A percentile compares a stretch with the other conserved stretches of the same genome.
These are phyloP conservation scores for Sminthurides aquaticus DNA, from an alignment of 2,888 invertebrate genomes.

Conservation along the genomic window DNA sequence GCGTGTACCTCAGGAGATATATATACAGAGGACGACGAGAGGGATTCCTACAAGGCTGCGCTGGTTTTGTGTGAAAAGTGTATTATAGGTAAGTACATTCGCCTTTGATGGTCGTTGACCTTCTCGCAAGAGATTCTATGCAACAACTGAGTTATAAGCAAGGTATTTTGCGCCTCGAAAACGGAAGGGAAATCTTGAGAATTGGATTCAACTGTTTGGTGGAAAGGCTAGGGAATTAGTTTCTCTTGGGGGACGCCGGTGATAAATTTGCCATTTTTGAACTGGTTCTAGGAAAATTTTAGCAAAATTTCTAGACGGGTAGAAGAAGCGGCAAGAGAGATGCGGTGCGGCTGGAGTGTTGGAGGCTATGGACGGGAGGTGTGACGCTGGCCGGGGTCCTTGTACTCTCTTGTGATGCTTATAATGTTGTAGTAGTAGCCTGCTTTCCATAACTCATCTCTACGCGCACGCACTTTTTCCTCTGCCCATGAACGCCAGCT, in stretches of 20 bases:
- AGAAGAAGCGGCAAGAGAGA: neutral
- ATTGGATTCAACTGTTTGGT: neutral
- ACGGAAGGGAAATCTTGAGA: neutral
- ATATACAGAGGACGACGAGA: neutral
- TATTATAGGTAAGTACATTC: constrained; percentile 40
- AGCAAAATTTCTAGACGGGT: neutral
- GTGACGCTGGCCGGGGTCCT: neutral
- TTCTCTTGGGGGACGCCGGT: constrained; percentile 20
- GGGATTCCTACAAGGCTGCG: neutral
- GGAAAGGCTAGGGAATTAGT: constrained; percentile 12
- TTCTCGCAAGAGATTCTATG: constrained; percentile 23
- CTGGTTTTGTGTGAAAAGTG: neutral
- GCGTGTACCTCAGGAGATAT: neutral
- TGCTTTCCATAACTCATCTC: neutral
- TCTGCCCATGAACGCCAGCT: neutral
- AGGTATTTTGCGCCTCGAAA: constrained; percentile 10
- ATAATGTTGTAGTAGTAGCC: neutral
- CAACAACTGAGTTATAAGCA: constrained; percentile 1
- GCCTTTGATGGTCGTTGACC: constrained; percentile 44
- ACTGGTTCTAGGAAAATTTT: neutral
- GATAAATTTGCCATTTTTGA: constrained; percentile 3
- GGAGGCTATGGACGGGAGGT: neutral
- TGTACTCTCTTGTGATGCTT: neutral
- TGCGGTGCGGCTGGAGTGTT: neutral
- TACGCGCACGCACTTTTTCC: neutral